phyloP scores from a whole-genome alignment of 2,113 vertebrate genomes.

The Hyaena hyaena region DNA sequence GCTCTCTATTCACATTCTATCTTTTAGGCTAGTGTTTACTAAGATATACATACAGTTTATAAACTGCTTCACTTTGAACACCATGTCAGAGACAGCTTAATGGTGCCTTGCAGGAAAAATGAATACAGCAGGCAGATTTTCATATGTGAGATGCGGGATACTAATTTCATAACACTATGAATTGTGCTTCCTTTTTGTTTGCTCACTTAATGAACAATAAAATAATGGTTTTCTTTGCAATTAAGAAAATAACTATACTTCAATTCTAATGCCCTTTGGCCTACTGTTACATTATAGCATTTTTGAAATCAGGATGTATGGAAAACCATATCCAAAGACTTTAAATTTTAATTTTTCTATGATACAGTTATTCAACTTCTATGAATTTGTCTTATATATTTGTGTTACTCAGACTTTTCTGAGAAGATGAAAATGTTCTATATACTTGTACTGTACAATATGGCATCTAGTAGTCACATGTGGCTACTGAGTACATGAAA shows the following conservation, averaged over 20 bases:
- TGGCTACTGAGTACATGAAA: not conserved
- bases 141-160: not conserved
- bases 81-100: not conserved
- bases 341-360: not conserved
- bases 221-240: not conserved
- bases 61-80: too few relatives aligned
- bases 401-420: not conserved
- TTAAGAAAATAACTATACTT: not conserved
- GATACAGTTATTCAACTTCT: not conserved
- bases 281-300: not conserved
- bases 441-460: not conserved
- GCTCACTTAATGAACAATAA: not conserved
- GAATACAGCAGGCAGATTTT: not conserved
- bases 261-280: not conserved
- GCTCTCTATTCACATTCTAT: too few relatives aligned
- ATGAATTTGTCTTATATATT: not conserved
- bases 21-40: not conserved
- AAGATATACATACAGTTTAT: rapidly evolving
- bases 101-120: not conserved
- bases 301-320: not conserved
- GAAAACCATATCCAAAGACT: not conserved
- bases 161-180: not conserved
- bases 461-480: too few relatives aligned
- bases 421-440: not conserved
- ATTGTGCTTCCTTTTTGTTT: not conserved